These are phyloP conservation scores for Plagiodera versicolora DNA, from an alignment of 2,888 invertebrate species.

Conservation along the genomic window DNA sequence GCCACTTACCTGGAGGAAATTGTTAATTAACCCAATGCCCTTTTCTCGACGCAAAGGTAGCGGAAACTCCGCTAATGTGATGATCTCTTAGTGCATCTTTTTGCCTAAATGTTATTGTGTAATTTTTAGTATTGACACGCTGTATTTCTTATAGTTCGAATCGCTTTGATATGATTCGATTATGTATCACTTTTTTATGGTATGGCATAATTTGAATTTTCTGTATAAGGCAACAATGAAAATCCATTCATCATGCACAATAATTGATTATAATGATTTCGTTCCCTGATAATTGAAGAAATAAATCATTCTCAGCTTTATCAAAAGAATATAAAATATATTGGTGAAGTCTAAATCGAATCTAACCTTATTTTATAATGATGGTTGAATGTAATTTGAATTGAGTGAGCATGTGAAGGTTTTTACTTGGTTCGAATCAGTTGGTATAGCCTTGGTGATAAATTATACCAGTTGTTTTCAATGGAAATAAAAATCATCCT, in stretches of 20 bases:
- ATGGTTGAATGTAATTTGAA: conserved; percentile 7
- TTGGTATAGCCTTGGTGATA: not conserved
- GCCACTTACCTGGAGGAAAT: conserved; percentile 22
- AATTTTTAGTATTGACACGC: too few relatives aligned
- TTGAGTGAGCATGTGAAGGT: conserved; percentile 4
- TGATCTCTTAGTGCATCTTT: too few relatives aligned
- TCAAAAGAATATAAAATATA: not conserved
- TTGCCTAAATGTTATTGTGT: too few relatives aligned
- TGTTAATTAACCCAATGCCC: conserved; percentile 21
- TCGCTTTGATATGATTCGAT: too few relatives aligned
- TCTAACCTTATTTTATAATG: conserved; percentile 8
- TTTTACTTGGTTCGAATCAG: not conserved
- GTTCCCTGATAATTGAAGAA: conserved; percentile 4
- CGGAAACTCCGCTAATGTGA: too few relatives aligned
- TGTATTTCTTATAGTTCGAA: too few relatives aligned
- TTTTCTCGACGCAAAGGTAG: too few relatives aligned
- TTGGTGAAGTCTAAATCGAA: not conserved
- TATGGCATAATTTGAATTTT: too few relatives aligned
- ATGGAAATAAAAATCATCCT: not conserved
- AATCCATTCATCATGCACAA: not conserved
- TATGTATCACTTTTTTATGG: too few relatives aligned
- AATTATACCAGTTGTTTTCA: not conserved
- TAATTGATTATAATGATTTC: not conserved
- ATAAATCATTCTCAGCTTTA: conserved; percentile 10
- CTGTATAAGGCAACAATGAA: too few relatives aligned